phyloP scores from a whole-genome alignment of 1,140 invertebrate genomes.

The Heliconius hewitsoni region DNA sequence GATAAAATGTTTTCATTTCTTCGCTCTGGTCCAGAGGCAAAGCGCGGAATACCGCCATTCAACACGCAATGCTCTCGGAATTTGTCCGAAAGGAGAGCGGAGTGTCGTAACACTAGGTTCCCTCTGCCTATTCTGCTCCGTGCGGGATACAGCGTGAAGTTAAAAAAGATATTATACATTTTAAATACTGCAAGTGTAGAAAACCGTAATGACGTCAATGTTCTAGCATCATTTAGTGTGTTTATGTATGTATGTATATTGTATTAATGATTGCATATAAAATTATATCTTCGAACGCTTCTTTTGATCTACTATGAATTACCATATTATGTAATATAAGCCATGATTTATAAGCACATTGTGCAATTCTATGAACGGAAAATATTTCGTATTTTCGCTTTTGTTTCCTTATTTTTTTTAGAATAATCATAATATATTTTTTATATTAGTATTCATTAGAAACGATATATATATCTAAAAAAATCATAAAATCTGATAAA shows the following conservation, averaged over 20 bases:
- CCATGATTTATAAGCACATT: constrained; percentile 65
- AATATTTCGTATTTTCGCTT: not conserved
- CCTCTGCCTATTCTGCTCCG: too few species aligned
- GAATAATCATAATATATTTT: too few species aligned
- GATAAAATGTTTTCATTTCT: too few species aligned
- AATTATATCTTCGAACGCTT: constrained; percentile 45
- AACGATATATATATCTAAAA: too few species aligned
- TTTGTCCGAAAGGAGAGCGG: too few species aligned
- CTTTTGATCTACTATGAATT: constrained; percentile 68
- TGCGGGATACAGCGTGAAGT: not conserved
- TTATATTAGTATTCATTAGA: too few species aligned
- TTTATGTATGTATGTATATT: not conserved
- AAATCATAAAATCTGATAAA: too few species aligned
- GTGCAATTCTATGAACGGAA: not conserved
- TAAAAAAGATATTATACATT: not conserved
- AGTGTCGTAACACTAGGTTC: too few species aligned
- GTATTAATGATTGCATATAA: constrained; percentile 5
- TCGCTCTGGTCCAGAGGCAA: too few species aligned
- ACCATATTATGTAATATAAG: constrained; percentile 61
- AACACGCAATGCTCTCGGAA: too few species aligned
- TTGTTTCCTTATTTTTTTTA: not conserved
- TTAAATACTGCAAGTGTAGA: not conserved
- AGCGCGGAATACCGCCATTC: too few species aligned
- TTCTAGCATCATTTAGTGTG: not conserved
- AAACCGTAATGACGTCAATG: not conserved